A percentile compares a stretch with the other conserved stretches of the same genome.
These are phyloP conservation scores for Lepisosteus oculatus DNA, from an alignment of 2,113 vertebrate species.

Conservation along the genomic window DNA sequence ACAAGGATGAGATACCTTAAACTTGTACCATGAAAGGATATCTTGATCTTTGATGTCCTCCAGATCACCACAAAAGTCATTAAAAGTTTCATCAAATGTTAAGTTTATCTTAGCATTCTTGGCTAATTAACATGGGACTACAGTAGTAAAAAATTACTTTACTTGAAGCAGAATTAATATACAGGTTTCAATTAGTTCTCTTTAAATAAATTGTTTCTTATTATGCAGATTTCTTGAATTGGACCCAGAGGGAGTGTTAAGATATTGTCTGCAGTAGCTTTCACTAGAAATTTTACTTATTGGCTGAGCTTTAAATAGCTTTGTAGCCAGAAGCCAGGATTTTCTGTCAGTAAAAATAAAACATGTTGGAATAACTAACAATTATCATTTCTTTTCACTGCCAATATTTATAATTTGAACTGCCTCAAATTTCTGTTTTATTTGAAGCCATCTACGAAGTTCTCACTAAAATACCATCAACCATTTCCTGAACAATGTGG, in stretches of 20 bases:
- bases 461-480: background rate
- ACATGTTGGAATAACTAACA: background rate
- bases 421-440: conserved; percentile 5
- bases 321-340: conserved; percentile 10
- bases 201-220: conserved; percentile 19
- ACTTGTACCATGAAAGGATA: background rate
- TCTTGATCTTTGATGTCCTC: background rate
- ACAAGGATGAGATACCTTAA: background rate
- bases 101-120: background rate
- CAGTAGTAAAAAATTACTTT: background rate
- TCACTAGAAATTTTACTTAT: conserved; percentile 24
- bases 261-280: conserved; percentile 5
- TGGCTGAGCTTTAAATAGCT: conserved; percentile 20
- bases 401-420: conserved; percentile 8
- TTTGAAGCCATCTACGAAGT: conserved; percentile 24
- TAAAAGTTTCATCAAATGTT: background rate
- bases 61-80: background rate
- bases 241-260: conserved; percentile 20
- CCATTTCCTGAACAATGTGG: background rate
- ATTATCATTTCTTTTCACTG: background rate
- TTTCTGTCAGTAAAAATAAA: background rate
- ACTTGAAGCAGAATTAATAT: conserved; percentile 24
- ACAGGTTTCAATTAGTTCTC: conserved; percentile 27
- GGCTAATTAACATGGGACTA: background rate
- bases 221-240: conserved; percentile 22